These are phyloP conservation scores for Ashinkailepas kermadecensis DNA, from an alignment of 2,888 invertebrate species.

Conservation along the genomic window DNA sequence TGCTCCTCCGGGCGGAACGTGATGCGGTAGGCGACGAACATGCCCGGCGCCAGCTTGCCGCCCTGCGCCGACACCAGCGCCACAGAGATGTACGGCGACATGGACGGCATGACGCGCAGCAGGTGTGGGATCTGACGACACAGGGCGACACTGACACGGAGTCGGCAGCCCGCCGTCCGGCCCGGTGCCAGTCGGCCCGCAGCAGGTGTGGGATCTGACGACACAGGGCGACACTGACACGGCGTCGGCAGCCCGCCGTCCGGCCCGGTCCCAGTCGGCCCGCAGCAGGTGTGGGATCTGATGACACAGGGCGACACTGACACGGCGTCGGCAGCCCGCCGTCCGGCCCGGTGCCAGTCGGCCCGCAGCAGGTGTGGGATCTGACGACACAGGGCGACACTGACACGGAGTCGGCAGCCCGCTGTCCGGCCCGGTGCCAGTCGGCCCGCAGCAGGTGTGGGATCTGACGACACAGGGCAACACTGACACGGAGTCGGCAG, in stretches of 20 bases:
- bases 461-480: too few species aligned
- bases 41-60: constrained; percentile 59
- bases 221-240: not conserved
- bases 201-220: not conserved
- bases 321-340: too few species aligned
- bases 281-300: constrained; percentile 4
- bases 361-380: not conserved
- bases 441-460: too few species aligned
- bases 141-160: not conserved
- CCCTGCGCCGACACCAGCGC: constrained; percentile 15
- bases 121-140: not conserved
- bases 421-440: too few species aligned
- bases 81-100: constrained; percentile 9
- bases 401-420: too few species aligned
- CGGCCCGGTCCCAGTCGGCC: not conserved
- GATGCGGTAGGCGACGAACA: constrained; percentile 53
- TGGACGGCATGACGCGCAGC: constrained; percentile 11
- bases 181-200: not conserved
- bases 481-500: too few species aligned
- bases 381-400: not conserved
- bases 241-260: not conserved
- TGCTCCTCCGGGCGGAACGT: constrained; percentile 54
- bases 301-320: not conserved
- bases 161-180: not conserved
- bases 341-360: not conserved